Conservation (phyloP, 2,113 vertebrate genomes). For the Marcusenius ussheri region DNA sequence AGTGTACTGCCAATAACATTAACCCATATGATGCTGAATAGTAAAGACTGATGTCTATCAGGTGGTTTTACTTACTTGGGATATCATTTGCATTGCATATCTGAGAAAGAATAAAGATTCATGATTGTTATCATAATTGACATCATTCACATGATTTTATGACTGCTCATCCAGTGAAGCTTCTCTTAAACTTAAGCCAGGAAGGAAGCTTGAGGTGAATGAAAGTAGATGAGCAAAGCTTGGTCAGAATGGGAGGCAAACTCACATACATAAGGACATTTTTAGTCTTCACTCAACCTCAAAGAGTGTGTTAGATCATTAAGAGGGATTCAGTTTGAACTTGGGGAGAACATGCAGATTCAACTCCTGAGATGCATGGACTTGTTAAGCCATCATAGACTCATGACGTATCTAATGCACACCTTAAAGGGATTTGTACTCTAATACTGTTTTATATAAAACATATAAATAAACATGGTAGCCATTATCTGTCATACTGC, state of each 20-base stretch:
- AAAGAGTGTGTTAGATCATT: neutral
- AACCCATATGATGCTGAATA: neutral
- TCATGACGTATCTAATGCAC: neutral
- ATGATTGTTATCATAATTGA: neutral
- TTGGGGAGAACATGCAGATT: neutral
- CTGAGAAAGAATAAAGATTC: slow-evolving; percentile 33
- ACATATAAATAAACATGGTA: neutral
- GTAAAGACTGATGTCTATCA: neutral
- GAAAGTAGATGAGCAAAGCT: neutral
- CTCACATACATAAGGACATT: neutral
- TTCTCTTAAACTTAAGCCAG: neutral
- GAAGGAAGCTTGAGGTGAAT: neutral
- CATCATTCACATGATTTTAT: neutral
- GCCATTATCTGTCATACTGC: neutral
- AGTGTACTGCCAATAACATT: neutral
- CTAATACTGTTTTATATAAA: neutral
- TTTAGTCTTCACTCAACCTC: neutral
- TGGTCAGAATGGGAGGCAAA: neutral
- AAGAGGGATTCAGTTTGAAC: neutral
- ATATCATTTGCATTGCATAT: slow-evolving; percentile 29
- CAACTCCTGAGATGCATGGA: neutral
- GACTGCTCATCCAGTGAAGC: neutral
- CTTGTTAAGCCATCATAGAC: neutral
- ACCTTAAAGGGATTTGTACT: neutral
- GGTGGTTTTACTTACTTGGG: slow-evolving; percentile 43